phyloP scores from a whole-genome alignment of 1,140 invertebrate genomes.

The Drosophila tropicalis region DNA sequence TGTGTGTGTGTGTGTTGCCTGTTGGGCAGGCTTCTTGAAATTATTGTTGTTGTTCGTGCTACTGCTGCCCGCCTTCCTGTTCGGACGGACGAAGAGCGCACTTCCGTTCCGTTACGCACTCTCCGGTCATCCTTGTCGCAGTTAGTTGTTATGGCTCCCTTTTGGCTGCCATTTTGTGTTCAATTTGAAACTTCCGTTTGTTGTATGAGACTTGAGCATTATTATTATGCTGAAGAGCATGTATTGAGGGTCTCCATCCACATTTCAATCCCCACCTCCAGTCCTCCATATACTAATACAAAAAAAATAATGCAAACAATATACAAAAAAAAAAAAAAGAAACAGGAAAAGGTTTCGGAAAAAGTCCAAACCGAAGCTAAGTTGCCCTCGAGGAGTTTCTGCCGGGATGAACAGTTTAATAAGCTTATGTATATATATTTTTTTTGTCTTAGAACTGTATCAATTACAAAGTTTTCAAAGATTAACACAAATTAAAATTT shows the following conservation, averaged over 20 bases:
- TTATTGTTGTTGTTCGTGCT: background rate
- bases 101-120: constrained; percentile 69
- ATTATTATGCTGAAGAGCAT: constrained; percentile 23
- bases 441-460: background rate
- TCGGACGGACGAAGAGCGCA: constrained; percentile 19
- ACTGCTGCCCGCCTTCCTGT: constrained; percentile 8
- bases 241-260: constrained; percentile 1
- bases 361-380: constrained; percentile 31
- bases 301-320: constrained; percentile 46
- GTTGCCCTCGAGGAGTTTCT: constrained; percentile 19
- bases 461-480: constrained; percentile 6
- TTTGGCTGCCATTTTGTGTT: constrained; percentile 62
- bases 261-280: background rate
- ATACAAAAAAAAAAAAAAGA: constrained; percentile 17
- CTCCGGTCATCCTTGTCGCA: constrained; percentile 7
- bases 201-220: constrained; percentile 43
- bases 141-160: constrained; percentile 46
- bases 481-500: background rate
- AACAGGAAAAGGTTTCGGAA: constrained; percentile 6
- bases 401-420: constrained; percentile 7
- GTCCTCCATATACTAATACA: background rate
- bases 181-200: constrained; percentile 63
- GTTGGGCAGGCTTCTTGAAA: constrained; percentile 4
- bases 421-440: background rate
- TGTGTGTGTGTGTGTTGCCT: constrained; percentile 7